A percentile compares a stretch with the other conserved stretches of the same genome.
Evolutionary conservation across 2,888 invertebrate genomes (phyloP).

Genomic region (Quadriops clusia): DNA sequence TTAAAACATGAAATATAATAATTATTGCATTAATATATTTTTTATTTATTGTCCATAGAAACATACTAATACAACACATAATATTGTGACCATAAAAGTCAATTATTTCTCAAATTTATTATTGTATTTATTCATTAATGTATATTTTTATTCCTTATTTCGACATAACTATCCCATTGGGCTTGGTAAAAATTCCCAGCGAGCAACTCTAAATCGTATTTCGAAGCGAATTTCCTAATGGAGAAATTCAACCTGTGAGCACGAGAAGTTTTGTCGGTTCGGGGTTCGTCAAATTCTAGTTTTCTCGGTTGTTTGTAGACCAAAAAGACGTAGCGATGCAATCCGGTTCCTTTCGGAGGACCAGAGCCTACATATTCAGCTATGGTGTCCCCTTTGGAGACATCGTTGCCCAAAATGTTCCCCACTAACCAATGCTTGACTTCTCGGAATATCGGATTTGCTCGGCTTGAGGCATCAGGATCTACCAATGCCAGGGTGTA

Average conservation of each 20-base stretch:
- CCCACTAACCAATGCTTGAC: constrained; percentile 70
- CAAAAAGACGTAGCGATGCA: constrained; percentile 61
- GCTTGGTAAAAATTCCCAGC: constrained; percentile 52
- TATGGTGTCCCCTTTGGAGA: constrained; percentile 50
- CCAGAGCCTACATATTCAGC: constrained; percentile 54
- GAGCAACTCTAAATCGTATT: constrained; percentile 44
- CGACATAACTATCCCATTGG: constrained; percentile 49
- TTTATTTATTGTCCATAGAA: too few relatives aligned
- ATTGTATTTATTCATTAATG: neutral
- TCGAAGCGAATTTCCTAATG: constrained; percentile 41
- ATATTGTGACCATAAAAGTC: too few relatives aligned
- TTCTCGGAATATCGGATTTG: constrained; percentile 50
- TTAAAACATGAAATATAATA: too few relatives aligned
- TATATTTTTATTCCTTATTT: constrained; percentile 6
- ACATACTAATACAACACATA: too few relatives aligned
- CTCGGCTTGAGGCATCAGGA: constrained; percentile 66
- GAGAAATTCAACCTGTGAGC: constrained; percentile 21
- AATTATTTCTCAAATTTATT: neutral
- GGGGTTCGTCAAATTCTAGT: constrained; percentile 25
- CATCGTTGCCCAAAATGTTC: constrained; percentile 54
- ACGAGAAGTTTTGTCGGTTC: constrained; percentile 42
- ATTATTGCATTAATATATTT: too few relatives aligned
- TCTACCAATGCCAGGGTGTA: constrained; percentile 34
- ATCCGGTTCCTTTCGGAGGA: constrained; percentile 59
- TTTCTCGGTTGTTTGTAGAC: constrained; percentile 54